Evolutionary conservation across 2,797 vertebrate genomes (phyloP).

Genomic region (Rhynchotus rufescens): DNA sequence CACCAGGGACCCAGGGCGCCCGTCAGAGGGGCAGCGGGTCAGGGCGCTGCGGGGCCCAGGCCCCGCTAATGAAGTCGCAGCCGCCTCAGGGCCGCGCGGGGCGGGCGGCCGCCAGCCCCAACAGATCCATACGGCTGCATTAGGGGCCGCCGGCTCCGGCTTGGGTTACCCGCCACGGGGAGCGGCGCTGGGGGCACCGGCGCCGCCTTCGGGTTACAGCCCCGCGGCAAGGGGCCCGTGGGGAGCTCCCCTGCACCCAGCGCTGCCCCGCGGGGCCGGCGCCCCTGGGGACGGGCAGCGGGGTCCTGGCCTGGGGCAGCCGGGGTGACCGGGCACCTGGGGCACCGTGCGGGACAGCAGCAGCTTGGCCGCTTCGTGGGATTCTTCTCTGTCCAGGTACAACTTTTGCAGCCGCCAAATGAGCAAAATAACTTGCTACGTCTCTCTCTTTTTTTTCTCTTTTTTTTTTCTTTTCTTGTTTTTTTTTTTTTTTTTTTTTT

Average conservation of each 20-base stretch:
- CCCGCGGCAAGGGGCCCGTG: too few species aligned
- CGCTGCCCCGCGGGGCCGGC: not conserved
- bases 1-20: too few species aligned
- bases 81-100: not conserved
- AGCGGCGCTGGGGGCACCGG: not conserved
- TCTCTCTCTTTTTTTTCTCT: too few species aligned
- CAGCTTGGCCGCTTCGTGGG: not conserved
- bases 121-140: conserved; percentile 83
- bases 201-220: too few species aligned
- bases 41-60: conserved; percentile 17
- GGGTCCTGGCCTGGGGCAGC: not conserved
- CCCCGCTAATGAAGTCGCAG: conserved; percentile 65
- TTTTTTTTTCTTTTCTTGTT: too few species aligned
- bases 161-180: conserved; percentile 73
- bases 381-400: too few species aligned
- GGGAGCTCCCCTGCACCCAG: too few species aligned
- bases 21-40: not conserved
- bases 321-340: not conserved
- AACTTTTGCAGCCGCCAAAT: too few species aligned
- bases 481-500: too few species aligned
- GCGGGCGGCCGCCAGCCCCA: conserved; percentile 68
- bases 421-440: not conserved
- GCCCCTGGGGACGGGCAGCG: not conserved
- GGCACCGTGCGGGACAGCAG: not conserved
- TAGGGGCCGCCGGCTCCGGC: conserved; percentile 62